These are phyloP conservation scores for Pseudomyrmex cubaensis DNA, from an alignment of 1,140 invertebrate genomes.

Conservation along the genomic window DNA sequence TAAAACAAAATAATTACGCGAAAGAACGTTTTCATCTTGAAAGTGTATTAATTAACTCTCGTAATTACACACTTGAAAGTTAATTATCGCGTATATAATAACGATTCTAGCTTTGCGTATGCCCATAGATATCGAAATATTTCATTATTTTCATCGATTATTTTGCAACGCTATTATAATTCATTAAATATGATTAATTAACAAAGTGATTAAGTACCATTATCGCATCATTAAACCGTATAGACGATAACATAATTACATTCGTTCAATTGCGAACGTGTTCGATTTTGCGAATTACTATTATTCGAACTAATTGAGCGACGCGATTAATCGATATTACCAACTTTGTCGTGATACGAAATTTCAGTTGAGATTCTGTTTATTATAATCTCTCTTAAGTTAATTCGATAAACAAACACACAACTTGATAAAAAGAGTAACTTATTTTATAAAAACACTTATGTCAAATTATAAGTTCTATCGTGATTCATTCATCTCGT, in stretches of 20 bases:
- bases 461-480: not conserved
- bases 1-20: not conserved
- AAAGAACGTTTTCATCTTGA: not conserved
- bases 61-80: not conserved
- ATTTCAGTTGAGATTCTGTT: slow-evolving; percentile 19
- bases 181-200: slow-evolving; percentile 53
- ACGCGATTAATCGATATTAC: slow-evolving; percentile 33
- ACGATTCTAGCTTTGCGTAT: not conserved
- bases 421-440: not conserved
- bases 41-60: too few relatives aligned
- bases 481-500: too few relatives aligned
- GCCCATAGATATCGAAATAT: not conserved
- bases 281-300: slow-evolving; percentile 51
- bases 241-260: slow-evolving; percentile 54
- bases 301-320: slow-evolving; percentile 41
- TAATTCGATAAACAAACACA: slow-evolving; percentile 8
- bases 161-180: slow-evolving; percentile 43
- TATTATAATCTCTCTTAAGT: not conserved
- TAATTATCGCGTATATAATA: slow-evolving; percentile 11
- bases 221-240: slow-evolving; percentile 57
- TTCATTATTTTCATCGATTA: slow-evolving; percentile 44
- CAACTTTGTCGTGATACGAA: not conserved
- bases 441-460: not conserved
- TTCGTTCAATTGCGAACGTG: slow-evolving; percentile 49
- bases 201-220: slow-evolving; percentile 49